A percentile compares a stretch with the other conserved stretches of the same genome.
These are phyloP conservation scores for Molossus molossus DNA, from an alignment of 2,797 vertebrate species.

Conservation along the genomic window DNA sequence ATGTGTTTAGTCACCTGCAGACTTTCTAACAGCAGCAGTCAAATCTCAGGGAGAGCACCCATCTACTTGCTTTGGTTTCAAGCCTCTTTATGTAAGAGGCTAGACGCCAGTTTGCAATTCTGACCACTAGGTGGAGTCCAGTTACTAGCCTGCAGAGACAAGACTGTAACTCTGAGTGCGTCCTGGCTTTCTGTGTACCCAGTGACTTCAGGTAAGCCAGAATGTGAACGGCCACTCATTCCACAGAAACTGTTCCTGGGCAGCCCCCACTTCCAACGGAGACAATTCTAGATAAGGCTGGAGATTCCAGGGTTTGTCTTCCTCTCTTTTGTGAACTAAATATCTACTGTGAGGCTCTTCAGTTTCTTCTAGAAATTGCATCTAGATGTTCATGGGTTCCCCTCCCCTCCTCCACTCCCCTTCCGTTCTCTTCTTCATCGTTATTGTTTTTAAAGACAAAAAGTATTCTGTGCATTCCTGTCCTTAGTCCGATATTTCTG, in stretches of 20 bases:
- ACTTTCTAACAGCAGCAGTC: background rate
- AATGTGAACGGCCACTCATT: rapidly evolving
- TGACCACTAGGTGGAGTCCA: constrained; percentile 74
- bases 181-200: background rate
- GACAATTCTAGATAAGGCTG: background rate
- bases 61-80: background rate
- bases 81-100: background rate
- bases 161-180: rapidly evolving
- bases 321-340: background rate
- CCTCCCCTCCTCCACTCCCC: rapidly evolving
- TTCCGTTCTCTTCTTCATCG: background rate
- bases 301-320: background rate
- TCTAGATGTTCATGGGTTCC: background rate
- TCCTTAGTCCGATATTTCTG: background rate
- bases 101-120: background rate
- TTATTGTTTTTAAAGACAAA: background rate
- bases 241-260: rapidly evolving
- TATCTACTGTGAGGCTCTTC: background rate
- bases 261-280: background rate
- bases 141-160: constrained; percentile 22
- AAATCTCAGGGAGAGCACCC: rapidly evolving
- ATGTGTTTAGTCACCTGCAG: background rate
- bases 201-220: background rate
- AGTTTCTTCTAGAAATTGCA: background rate
- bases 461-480: background rate